phyloP scores from a whole-genome alignment of 2,113 vertebrate genomes.

The Ctenodactylus gundi region DNA sequence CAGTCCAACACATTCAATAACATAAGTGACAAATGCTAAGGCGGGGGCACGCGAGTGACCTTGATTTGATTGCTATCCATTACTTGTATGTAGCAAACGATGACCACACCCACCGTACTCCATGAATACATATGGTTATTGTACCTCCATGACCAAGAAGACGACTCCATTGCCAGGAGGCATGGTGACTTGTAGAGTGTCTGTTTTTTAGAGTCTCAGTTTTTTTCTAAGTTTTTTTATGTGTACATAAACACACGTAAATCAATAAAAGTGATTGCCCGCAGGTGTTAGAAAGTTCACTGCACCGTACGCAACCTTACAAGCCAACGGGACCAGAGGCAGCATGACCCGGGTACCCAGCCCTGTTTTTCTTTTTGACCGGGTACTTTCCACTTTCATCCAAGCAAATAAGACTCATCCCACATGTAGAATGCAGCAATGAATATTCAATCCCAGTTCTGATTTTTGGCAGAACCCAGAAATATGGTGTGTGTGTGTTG shows the following conservation, averaged over 20 bases:
- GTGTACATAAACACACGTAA: background rate
- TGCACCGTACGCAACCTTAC: background rate
- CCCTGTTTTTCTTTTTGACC: background rate
- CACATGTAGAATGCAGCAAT: background rate
- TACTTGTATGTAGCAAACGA: background rate
- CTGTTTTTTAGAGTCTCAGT: background rate
- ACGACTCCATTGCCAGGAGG: background rate
- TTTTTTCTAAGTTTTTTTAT: background rate
- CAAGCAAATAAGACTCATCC: background rate
- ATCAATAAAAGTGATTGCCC: background rate
- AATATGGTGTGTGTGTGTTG: slow-evolving; percentile 26
- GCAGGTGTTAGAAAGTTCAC: background rate
- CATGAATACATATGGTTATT: background rate
- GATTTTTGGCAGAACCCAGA: slow-evolving; percentile 27
- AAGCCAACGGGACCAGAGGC: background rate
- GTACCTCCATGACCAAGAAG: background rate
- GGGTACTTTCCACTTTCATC: background rate
- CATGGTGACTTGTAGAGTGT: background rate
- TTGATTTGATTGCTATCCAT: background rate
- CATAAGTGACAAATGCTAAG: background rate
- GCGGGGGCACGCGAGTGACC: background rate
- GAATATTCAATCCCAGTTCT: slow-evolving; percentile 41
- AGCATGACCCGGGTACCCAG: background rate
- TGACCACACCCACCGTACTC: background rate
- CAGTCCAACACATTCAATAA: background rate